Base-by-base conservation (phyloP, 2,113 vertebrate genomes). In the Aldabrachelys gigantea region DNA sequence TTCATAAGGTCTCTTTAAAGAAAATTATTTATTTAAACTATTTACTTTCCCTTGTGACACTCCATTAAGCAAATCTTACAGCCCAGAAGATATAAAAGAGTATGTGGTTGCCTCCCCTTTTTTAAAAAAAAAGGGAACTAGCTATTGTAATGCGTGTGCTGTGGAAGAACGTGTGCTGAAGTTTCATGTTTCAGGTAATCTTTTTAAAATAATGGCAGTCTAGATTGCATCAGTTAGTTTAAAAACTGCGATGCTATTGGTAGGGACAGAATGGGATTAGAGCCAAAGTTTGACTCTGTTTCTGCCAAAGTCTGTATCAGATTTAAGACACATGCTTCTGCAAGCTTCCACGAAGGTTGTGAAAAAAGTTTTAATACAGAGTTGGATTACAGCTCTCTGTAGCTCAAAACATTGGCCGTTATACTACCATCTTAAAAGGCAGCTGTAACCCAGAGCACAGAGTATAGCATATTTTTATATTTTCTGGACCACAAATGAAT, bases 251-350 rank as follows among this genome's bases (percentile, higher is more conserved):
- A n/a, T 50, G 95, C 98, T 97, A 97, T 98, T 98, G 98, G 98
- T 96, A 98, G 98, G 95, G 96, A 97, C 90, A 87, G 96, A 92
- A 96, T 96, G 97, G 98, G 98, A 98, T 97, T 92, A 92, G 93
- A 96, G 98, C 98, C 98, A 98, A 97, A 96, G 96, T 94, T 97
- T 98, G 98, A 85, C 97, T 97, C 97, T 94, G 94, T 98, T 97
- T 95, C 98, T 98, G 98, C 98, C 95, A 98, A 98, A 98, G 98
- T 98, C 99, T 99, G 99, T 98, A 99, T 99, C 98, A 98, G 98
- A 99, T 99, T 99, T 99, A 99, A 99, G 99, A 99, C 99, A 99
- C 99, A 99, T 99, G 99, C 98, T 99, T 94, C 97, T 98, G 95
- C 98, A 97, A 97, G 96, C 97, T 98, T 98, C 97, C 97, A 97